phyloP scores from a whole-genome alignment of 2,797 vertebrate species.

The Ptychadena robeensis region DNA sequence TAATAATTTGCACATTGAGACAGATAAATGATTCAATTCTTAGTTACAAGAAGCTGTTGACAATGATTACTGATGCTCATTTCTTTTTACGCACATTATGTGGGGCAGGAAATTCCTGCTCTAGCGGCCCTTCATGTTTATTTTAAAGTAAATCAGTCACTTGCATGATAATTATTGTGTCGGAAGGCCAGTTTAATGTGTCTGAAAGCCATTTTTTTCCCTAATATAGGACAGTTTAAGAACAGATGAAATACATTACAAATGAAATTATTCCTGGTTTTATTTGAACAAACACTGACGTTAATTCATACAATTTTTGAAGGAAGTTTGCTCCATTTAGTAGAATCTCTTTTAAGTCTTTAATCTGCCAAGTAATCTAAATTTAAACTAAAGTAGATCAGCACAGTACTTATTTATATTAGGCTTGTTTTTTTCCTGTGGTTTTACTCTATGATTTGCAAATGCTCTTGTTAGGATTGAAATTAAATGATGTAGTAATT shows the following conservation, averaged over 20 bases:
- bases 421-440: constrained; percentile 49
- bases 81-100: constrained; percentile 73
- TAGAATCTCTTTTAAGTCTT: constrained; percentile 39
- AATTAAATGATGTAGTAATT: constrained; percentile 51
- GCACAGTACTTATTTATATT: constrained; percentile 66
- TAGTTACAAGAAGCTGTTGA: constrained; percentile 81
- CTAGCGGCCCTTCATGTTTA: constrained; percentile 74
- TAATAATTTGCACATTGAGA: constrained; percentile 79
- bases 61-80: constrained; percentile 84
- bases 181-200: constrained; percentile 69
- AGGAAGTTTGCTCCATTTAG: constrained; percentile 43
- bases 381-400: constrained; percentile 63
- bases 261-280: constrained; percentile 66
- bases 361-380: constrained; percentile 45
- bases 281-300: constrained; percentile 62
- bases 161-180: constrained; percentile 77
- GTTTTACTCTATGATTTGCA: constrained; percentile 37
- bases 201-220: constrained; percentile 60
- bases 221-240: constrained; percentile 74
- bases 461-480: constrained; percentile 50
- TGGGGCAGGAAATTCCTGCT: constrained; percentile 73
- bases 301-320: constrained; percentile 56
- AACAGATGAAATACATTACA: constrained; percentile 64
- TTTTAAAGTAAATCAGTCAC: constrained; percentile 75
- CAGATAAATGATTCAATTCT: constrained; percentile 88